Evolutionary conservation across 2,113 vertebrate species (phyloP), one percentile per base, ranked within the genome.

Genomic region (Fregetta grallaria): DNA sequence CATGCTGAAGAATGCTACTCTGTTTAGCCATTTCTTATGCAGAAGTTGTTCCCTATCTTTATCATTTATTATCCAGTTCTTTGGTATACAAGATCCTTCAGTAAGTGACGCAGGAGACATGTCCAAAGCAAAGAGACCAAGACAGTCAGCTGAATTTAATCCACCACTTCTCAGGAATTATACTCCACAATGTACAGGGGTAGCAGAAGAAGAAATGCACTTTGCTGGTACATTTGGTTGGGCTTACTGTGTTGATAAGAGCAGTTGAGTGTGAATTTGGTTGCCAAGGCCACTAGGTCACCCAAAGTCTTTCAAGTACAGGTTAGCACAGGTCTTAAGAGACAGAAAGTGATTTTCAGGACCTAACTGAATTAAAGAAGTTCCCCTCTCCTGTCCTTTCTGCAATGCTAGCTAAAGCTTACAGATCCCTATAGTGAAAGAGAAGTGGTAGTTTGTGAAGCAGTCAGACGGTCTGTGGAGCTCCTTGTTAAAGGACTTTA

Each of bases 401-500:
- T 34, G 9, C 11, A 32, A 4, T 1, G 1, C 6, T 13, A 85
- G 21, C 40, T 72, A 26, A 74, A 84, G 18, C 30, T 90, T 74
- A 44, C 11, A 79, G 30, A 65, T 40, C 5, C 3, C 21, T 61
- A 4, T 14, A 52, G 81, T 0, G 0, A 74, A 49, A 50, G 10
- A 38, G 16, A 70, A 18, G 20, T 82, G 21, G 29, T 15, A 56
- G 27, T 49, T 86, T 72, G 18, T 63, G 22, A 77, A 78, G 49
- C 5, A 67, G 38, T 25, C 49, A 68, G 55, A 45, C 34, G 26
- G 9, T 11, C 45, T 38, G 27, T 65, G 38, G 55, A 74, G 32
- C 17, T 81, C 13, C 19, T 75, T 65, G 82, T 36, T n/a, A 84
- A 78, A 81, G 44, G 29, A 27, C 6, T 6, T 42, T 59, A 67